phyloP scores from a whole-genome alignment of 37 sponge, comb jelly and placozoan species.

The Lycopodina hypogea region DNA sequence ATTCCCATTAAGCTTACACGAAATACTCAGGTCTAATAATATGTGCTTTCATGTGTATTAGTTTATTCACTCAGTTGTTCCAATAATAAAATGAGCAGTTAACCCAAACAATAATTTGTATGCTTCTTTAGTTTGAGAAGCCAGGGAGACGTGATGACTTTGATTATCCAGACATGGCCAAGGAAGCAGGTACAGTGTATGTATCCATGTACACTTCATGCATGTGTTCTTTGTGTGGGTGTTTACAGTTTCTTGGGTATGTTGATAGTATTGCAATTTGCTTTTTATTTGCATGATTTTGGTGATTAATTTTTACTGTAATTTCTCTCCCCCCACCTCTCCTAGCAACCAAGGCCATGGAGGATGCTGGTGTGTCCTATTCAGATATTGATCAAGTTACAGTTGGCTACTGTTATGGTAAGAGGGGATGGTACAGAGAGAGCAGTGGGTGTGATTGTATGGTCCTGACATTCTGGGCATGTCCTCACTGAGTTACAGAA shows the following conservation, averaged over 20 bases:
- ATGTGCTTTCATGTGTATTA: too few relatives aligned
- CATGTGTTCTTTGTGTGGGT: conserved; percentile 40
- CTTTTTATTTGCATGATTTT: too few relatives aligned
- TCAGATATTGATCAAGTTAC: conserved; percentile 67
- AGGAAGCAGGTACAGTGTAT: conserved; percentile 85
- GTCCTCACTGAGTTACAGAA: too few relatives aligned
- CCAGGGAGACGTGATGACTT: conserved; percentile 84
- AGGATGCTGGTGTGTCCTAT: conserved; percentile 77
- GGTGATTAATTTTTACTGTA: too few relatives aligned
- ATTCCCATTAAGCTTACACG: too few relatives aligned
- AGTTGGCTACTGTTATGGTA: conserved; percentile 84
- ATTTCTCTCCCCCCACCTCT: neutral
- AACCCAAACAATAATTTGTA: too few relatives aligned
- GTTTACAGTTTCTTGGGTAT: too few relatives aligned
- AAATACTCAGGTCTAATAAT: too few relatives aligned
- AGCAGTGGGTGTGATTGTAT: neutral
- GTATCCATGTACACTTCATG: conserved; percentile 49
- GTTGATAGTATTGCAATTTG: too few relatives aligned
- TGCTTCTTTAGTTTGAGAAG: conserved; percentile 80
- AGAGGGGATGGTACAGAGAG: neutral
- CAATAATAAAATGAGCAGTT: too few relatives aligned
- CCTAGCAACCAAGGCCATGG: conserved; percentile 67
- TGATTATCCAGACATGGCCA: conserved; percentile 93
- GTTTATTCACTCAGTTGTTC: too few relatives aligned
- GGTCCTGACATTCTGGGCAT: too few relatives aligned